phyloP scores from a whole-genome alignment of 2,888 invertebrate species.

The Kryphioiulus occultus region DNA sequence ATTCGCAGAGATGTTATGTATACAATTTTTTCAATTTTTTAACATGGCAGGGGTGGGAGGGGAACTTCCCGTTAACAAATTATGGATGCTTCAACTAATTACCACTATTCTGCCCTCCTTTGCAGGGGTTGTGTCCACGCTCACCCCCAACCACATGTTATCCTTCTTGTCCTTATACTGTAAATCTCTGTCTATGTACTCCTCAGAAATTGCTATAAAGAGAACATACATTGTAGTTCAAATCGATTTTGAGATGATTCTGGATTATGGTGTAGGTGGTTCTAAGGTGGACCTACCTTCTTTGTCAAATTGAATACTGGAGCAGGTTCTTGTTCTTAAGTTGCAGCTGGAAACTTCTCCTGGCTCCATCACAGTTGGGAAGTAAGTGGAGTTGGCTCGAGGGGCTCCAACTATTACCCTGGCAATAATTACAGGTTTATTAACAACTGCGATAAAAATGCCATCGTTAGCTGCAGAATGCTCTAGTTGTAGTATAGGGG shows the following conservation, averaged over 20 bases:
- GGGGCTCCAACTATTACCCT: conserved; percentile 69
- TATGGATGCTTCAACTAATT: neutral
- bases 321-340: conserved; percentile 53
- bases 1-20: no score
- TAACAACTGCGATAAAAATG: no score
- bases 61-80: no score
- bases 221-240: neutral
- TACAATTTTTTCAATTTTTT: neutral
- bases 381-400: conserved; percentile 65
- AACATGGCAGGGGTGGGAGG: neutral
- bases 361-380: conserved; percentile 64
- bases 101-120: conserved; percentile 46
- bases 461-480: no score
- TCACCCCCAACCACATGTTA: conserved; percentile 48
- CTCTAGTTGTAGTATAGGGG: no score
- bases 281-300: neutral
- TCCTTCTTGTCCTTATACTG: conserved; percentile 7
- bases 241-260: neutral
- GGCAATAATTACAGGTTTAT: neutral
- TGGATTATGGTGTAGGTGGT: neutral
- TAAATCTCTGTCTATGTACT: neutral
- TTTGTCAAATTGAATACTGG: neutral
- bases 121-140: conserved; percentile 44
- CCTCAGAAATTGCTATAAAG: neutral
- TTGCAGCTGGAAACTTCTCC: conserved; percentile 67